Evolutionary conservation across 2,113 vertebrate species (phyloP), one percentile per base, ranked within the genome.

Genomic region (Prietella phreatophila): DNA sequence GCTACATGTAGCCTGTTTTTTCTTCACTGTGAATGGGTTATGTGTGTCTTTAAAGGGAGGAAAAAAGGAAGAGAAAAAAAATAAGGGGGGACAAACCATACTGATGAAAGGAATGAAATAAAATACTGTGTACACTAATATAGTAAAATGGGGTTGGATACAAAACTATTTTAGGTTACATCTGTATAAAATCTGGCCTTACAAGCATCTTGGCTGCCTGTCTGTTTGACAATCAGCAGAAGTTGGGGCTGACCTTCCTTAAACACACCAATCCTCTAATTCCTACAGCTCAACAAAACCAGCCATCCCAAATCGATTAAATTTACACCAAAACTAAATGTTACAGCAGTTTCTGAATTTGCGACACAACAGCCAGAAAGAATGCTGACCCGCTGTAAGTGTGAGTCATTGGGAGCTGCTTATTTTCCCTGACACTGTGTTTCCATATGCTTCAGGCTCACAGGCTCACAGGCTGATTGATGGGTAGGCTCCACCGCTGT

Each of bases 361-460:
- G 47, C 78, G 42, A 36, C 61, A 80, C 50, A 71, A 67, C 75
- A 84, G 47, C 25, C 39, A 80, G 82, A 56, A 84, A 88, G 42
- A 79, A 60, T 67, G 60, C 82, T 88, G 60, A 79, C 42, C 75
- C 50, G 5, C 27, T 69, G 87, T 56, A 79, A 84, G 58, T 13
- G 25, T 53, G 30, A 55, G 80, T 14, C 30, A 7, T 60, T 63
- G 61, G 71, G 53, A 47, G 47, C 56, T 55, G 27, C 60, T 87
- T 67, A 65, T 42, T 87, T 87, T 81, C 86, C 75, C 69, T 88
- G 67, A 83, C 69, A 69, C 79, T 84, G 36, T 86, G 69, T 90
- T 88, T 90, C 89, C 89, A 88, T 90, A 84, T 47, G 69, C 33
- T 80, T 39, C 9, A 55, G 84, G 73, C 53, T 76, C 80, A 82